Evolutionary conservation across 2,888 invertebrate genomes (phyloP).

Genomic region (Parnassius mnemosyne): DNA sequence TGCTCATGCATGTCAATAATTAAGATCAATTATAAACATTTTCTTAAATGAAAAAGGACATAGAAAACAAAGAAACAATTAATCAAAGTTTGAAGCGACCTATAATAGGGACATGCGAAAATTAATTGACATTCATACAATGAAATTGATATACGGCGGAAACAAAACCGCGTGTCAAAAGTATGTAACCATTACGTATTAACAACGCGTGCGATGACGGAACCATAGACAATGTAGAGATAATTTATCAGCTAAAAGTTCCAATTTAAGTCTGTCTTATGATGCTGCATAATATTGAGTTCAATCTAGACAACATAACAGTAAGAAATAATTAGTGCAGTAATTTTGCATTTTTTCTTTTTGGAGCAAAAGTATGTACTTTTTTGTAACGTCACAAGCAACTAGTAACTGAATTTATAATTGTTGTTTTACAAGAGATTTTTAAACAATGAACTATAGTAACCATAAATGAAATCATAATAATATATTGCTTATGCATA

Average conservation of each 20-base stretch:
- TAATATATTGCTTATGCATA: no score
- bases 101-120: slow-evolving; percentile 1
- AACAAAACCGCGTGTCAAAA: slow-evolving; percentile 5
- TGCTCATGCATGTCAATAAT: not conserved
- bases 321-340: not conserved
- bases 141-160: slow-evolving; percentile 12
- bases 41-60: not conserved
- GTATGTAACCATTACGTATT: no score
- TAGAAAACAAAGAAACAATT: not conserved
- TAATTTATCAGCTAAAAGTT: not conserved
- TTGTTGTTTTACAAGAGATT: no score
- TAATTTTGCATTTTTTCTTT: not conserved
- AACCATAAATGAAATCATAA: no score
- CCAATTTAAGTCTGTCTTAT: not conserved
- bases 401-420: no score
- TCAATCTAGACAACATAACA: not conserved
- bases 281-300: not conserved
- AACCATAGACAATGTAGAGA: not conserved
- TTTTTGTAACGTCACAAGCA: not conserved
- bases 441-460: no score
- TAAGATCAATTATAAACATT: not conserved
- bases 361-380: not conserved
- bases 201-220: not conserved
- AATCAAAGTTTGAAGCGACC: not conserved
- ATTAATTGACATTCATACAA: slow-evolving; percentile 5